A percentile compares a stretch with the other conserved stretches of the same genome.
Evolutionary conservation across 2,888 invertebrate genomes (phyloP).

Genomic region (Coenonympha glycerion): DNA sequence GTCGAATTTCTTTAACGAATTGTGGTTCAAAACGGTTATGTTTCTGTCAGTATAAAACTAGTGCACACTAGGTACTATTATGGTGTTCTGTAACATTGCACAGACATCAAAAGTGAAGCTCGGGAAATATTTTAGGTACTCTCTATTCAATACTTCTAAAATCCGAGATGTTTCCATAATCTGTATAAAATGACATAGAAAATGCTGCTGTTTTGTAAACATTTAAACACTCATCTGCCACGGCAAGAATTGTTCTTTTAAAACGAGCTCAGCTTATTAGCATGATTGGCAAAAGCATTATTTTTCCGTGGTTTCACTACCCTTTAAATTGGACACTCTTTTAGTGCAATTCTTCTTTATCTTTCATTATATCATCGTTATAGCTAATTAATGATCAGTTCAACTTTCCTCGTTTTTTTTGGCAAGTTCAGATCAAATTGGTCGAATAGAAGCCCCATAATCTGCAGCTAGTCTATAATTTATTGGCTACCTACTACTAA

Average conservation of each 20-base stretch:
- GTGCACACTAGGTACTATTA: no score
- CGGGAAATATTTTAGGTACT: no score
- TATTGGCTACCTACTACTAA: not conserved
- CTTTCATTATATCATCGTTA: no score
- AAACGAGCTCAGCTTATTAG: not conserved
- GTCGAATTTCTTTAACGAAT: no score
- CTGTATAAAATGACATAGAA: conserved; percentile 8
- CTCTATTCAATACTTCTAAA: no score
- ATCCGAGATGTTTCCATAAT: conserved; percentile 8
- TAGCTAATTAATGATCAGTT: no score
- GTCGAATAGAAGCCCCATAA: not conserved
- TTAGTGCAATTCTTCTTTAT: no score
- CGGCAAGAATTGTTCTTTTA: not conserved
- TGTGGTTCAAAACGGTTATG: no score
- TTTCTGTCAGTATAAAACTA: no score
- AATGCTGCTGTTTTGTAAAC: conserved; percentile 9
- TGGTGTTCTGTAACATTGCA: no score
- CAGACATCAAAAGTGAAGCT: no score
- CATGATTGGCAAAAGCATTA: not conserved
- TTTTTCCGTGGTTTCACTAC: not conserved
- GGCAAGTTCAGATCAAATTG: not conserved
- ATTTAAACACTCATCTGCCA: conserved; percentile 1
- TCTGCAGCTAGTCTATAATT: not conserved
- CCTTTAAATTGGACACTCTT: not conserved
- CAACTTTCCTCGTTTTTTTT: not conserved